A percentile compares a stretch with the other conserved stretches of the same genome.
These are phyloP conservation scores for Characodon lateralis DNA, from an alignment of 2,797 vertebrate species.

Conservation along the genomic window DNA sequence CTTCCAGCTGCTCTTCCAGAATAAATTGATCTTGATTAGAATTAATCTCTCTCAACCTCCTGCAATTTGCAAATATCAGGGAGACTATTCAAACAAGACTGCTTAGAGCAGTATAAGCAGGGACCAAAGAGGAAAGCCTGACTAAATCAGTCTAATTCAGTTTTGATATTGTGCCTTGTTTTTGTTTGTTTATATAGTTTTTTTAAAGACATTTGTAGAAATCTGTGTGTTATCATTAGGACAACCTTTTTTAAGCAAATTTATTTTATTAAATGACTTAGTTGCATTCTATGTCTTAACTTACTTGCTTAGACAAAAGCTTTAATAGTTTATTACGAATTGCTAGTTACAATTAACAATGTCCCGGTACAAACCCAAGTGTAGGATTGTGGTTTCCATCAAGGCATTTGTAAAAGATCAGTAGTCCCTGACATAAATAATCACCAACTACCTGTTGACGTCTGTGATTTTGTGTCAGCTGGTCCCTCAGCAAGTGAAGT, in stretches of 20 bases:
- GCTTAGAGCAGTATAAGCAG: slow-evolving; percentile 29
- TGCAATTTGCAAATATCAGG: slow-evolving; percentile 79
- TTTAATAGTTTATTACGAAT: not conserved
- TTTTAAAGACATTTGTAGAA: slow-evolving; percentile 21
- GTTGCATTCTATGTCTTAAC: not conserved
- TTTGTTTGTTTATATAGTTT: not conserved
- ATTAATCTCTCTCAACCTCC: slow-evolving; percentile 79
- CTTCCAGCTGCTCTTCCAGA: slow-evolving; percentile 82
- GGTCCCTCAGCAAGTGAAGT: not conserved
- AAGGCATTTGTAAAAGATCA: not conserved
- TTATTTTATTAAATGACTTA: not conserved
- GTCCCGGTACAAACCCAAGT: not conserved
- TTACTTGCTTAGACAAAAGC: too few relatives aligned
- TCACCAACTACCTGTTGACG: not conserved
- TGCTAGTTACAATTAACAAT: not conserved
- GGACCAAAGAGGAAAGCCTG: slow-evolving; percentile 47
- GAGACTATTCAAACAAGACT: slow-evolving; percentile 69
- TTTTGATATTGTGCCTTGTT: slow-evolving; percentile 19
- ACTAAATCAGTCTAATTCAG: slow-evolving; percentile 16
- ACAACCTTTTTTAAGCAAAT: slow-evolving; percentile 10
- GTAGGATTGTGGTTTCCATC: too few relatives aligned
- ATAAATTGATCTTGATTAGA: slow-evolving; percentile 86
- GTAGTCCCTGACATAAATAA: not conserved
- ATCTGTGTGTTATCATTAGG: slow-evolving; percentile 11
- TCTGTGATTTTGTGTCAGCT: not conserved